Conservation (phyloP, 2,888 invertebrate genomes). For the Pammene fasciana region DNA sequence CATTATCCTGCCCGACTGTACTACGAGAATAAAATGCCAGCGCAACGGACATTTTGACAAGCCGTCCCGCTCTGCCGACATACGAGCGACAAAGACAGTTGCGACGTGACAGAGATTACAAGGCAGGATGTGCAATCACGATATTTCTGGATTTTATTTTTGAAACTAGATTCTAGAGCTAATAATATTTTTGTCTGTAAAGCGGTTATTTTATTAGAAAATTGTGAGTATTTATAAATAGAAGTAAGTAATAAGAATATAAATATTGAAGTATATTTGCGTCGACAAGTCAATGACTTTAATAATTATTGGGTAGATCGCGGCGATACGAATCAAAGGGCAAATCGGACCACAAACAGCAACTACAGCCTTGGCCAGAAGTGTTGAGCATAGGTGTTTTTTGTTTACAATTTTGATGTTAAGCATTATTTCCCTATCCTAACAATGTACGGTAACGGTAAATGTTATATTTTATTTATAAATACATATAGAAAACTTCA, state of each 20-base stretch:
- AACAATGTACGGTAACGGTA: no score
- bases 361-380: no score
- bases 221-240: neutral
- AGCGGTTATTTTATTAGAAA: conserved; percentile 14
- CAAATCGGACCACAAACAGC: no score
- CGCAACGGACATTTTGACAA: conserved; percentile 44
- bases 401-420: no score
- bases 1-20: conserved; percentile 42
- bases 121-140: conserved; percentile 37
- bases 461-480: no score
- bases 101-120: conserved; percentile 38
- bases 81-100: conserved; percentile 40
- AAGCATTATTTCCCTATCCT: no score
- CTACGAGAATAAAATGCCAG: conserved; percentile 43
- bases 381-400: no score
- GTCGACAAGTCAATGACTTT: neutral
- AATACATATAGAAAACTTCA: no score
- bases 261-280: neutral
- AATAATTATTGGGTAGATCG: no score
- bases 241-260: neutral
- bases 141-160: conserved; percentile 40
- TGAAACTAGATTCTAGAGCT: conserved; percentile 29
- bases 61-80: conserved; percentile 43
- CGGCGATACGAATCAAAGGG: no score
- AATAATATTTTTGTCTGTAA: conserved; percentile 26